phyloP scores from a whole-genome alignment of 2,888 invertebrate species.

The Labia minor region DNA sequence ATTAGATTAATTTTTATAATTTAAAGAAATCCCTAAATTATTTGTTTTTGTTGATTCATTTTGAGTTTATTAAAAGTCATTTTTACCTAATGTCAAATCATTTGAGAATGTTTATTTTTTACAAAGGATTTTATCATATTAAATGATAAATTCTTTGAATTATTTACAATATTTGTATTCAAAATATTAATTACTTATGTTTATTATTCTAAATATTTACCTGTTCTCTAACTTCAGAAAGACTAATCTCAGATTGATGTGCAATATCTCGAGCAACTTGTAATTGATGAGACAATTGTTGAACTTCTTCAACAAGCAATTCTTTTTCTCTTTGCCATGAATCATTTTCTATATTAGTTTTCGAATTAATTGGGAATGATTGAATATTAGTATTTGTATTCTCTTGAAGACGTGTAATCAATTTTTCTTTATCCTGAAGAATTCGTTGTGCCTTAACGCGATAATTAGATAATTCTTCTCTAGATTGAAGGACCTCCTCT shows the following conservation, averaged over 20 bases:
- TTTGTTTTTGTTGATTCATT: too few relatives aligned
- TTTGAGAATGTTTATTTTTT: too few relatives aligned
- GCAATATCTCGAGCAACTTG: conserved; percentile 40
- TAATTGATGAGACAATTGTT: conserved; percentile 38
- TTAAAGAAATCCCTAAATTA: too few relatives aligned
- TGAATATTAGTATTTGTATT: conserved; percentile 31
- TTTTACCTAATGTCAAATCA: too few relatives aligned
- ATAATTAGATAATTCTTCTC: conserved; percentile 58
- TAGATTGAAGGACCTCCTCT: conserved; percentile 26
- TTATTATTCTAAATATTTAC: too few relatives aligned
- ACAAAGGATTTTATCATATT: too few relatives aligned
- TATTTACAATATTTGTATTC: too few relatives aligned
- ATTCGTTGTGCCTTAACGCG: conserved; percentile 67
- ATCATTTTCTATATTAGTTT: conserved; percentile 21
- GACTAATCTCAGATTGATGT: conserved; percentile 38
- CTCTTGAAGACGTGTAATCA: conserved; percentile 50
- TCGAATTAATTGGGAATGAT: conserved; percentile 18
- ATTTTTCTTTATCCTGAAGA: conserved; percentile 62
- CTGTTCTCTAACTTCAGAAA: conserved; percentile 38
- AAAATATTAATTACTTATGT: too few relatives aligned
- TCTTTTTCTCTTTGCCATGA: conserved; percentile 42
- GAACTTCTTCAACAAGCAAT: conserved; percentile 46
- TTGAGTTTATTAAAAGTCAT: too few relatives aligned
- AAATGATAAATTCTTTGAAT: too few relatives aligned
- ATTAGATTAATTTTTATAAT: too few relatives aligned